Conservation (phyloP, 2,888 invertebrate genomes). For the Noctua fimbriata region DNA sequence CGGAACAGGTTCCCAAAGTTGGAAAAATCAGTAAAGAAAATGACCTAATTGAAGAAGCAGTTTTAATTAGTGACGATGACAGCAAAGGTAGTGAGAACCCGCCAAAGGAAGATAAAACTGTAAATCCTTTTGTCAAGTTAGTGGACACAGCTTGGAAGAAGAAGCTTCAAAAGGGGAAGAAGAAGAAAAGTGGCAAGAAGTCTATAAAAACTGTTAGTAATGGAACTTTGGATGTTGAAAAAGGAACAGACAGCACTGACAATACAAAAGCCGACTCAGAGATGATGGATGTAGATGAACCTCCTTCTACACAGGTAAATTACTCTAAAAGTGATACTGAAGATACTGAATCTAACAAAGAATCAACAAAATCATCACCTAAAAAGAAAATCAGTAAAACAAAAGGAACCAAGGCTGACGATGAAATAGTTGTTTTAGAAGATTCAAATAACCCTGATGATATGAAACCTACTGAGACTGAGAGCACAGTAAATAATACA, state of each 20-base stretch:
- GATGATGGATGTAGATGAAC: constrained; percentile 77
- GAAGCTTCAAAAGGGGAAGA: constrained; percentile 80
- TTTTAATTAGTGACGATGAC: constrained; percentile 86
- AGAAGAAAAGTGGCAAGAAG: constrained; percentile 74
- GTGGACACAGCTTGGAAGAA: constrained; percentile 85
- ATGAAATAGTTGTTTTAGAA: constrained; percentile 67
- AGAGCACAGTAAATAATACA: constrained; percentile 19
- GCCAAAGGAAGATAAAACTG: constrained; percentile 70
- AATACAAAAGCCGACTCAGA: constrained; percentile 67
- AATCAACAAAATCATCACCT: constrained; percentile 40
- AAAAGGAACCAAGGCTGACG: constrained; percentile 40
- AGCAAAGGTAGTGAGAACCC: constrained; percentile 71
- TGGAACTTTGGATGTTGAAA: constrained; percentile 58
- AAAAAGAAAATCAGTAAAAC: constrained; percentile 37
- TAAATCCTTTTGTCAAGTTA: constrained; percentile 85
- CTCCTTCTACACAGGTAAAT: constrained; percentile 56
- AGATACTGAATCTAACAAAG: constrained; percentile 24
- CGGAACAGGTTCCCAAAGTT: constrained; percentile 81
- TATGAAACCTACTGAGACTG: constrained; percentile 30
- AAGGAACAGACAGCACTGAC: constrained; percentile 59
- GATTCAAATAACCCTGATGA: constrained; percentile 68
- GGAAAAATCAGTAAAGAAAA: constrained; percentile 86
- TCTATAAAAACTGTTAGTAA: constrained; percentile 52
- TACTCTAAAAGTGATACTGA: constrained; percentile 44
- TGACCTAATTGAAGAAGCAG: constrained; percentile 74